Evolutionary conservation across 92 coral and sea anemone genomes (phyloP).

Genomic region (Epizoanthus stellaris): DNA sequence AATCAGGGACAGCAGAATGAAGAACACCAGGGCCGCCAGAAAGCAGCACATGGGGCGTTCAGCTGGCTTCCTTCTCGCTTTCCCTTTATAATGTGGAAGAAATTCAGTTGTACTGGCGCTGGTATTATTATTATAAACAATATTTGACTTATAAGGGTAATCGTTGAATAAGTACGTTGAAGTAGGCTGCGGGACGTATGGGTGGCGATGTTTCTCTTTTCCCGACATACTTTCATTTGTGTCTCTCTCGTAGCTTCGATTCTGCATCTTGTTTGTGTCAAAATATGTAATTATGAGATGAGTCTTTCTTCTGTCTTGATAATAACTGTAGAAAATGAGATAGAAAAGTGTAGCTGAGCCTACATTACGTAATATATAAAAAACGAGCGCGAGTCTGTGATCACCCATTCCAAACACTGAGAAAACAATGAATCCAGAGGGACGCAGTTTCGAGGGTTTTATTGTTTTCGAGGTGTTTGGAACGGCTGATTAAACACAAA

Average conservation of each 20-base stretch:
- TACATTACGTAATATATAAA: background rate
- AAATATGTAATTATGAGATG: background rate
- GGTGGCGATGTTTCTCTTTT: slow-evolving; percentile 14
- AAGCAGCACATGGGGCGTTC: slow-evolving; percentile 27
- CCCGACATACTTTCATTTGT: slow-evolving; percentile 31
- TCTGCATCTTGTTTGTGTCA: slow-evolving; percentile 35
- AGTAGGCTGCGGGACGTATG: slow-evolving; percentile 40
- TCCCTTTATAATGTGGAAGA: slow-evolving; percentile 43
- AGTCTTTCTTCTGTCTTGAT: background rate
- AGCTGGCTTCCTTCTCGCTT: background rate
- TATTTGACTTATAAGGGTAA: background rate
- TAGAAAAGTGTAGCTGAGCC: background rate
- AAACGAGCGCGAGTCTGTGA: background rate
- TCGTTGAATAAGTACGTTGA: slow-evolving; percentile 34
- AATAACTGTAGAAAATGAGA: slow-evolving; percentile 9
- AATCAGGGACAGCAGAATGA: slow-evolving; percentile 46
- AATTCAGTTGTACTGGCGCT: slow-evolving; percentile 5
- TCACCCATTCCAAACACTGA: background rate
- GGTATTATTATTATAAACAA: slow-evolving; percentile 11
- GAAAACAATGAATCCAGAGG: too few relatives aligned
- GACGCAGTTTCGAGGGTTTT: too few relatives aligned
- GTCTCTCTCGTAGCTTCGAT: slow-evolving; percentile 38
- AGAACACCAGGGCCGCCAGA: slow-evolving; percentile 41
- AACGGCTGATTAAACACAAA: too few relatives aligned
- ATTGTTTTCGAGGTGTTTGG: too few relatives aligned